These are phyloP conservation scores for Perodicticus potto DNA, from an alignment of 2,797 vertebrate species.

Conservation along the genomic window DNA sequence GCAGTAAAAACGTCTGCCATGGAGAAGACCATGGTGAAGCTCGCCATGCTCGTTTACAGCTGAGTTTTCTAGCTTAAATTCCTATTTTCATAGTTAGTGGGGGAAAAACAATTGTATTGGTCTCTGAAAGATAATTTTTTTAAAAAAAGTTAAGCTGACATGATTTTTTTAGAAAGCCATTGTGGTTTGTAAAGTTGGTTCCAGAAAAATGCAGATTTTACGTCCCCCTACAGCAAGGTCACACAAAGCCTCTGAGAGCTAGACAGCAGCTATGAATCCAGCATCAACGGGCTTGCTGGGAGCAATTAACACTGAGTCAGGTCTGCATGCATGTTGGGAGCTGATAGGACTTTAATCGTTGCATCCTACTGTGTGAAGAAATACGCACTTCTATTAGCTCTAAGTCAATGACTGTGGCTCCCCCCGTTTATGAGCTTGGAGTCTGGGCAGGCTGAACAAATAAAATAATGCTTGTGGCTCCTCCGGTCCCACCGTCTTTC, in stretches of 20 bases:
- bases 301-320: constrained; percentile 64
- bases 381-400: not conserved
- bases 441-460: constrained; percentile 52
- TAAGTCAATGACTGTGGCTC: not conserved
- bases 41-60: not conserved
- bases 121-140: not conserved
- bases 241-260: not conserved
- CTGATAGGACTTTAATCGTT: not conserved
- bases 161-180: not conserved
- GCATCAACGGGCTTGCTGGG: not conserved
- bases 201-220: not conserved
- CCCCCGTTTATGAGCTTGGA: constrained; percentile 38
- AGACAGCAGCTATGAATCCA: constrained; percentile 2
- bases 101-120: not conserved
- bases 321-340: constrained; percentile 19
- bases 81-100: not conserved
- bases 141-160: not conserved
- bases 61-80: not conserved
- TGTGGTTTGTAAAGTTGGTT: constrained; percentile 30
- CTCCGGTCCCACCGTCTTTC: not conserved
- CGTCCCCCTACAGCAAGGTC: not conserved
- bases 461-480: not conserved
- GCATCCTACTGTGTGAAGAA: constrained; percentile 55
- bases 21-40: not conserved
- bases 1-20: not conserved